Conservation (phyloP, 2,113 vertebrate genomes). For the Tachysurus vachellii region DNA sequence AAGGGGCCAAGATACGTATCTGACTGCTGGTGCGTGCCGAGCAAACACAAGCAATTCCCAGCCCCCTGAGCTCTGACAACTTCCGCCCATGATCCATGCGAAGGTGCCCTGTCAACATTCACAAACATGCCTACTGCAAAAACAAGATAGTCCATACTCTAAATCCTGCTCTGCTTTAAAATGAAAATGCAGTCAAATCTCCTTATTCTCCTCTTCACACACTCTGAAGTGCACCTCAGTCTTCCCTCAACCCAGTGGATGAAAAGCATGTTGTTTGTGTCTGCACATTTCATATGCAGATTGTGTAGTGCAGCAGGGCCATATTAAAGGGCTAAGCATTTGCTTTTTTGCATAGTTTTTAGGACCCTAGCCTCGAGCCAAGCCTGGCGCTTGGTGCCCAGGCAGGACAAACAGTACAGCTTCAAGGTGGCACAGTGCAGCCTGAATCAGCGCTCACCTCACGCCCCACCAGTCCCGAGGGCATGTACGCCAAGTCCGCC, state of each 20-base stretch:
- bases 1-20: slow-evolving; percentile 51
- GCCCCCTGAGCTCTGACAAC: slow-evolving; percentile 14
- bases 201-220: slow-evolving; percentile 21
- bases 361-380: slow-evolving; percentile 53
- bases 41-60: slow-evolving; percentile 49
- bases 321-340: slow-evolving; percentile 49
- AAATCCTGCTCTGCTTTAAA: slow-evolving; percentile 32
- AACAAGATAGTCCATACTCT: slow-evolving; percentile 24
- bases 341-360: slow-evolving; percentile 48
- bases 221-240: slow-evolving; percentile 13
- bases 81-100: slow-evolving; percentile 14
- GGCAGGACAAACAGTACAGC: slow-evolving; percentile 52
- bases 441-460: slow-evolving; percentile 56
- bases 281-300: slow-evolving; percentile 62
- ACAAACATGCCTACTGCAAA: slow-evolving; percentile 28
- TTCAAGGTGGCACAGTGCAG: slow-evolving; percentile 63
- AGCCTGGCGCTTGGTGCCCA: slow-evolving; percentile 40
- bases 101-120: slow-evolving; percentile 27
- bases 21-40: slow-evolving; percentile 52
- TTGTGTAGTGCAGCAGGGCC: slow-evolving; percentile 27
- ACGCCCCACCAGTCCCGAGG: slow-evolving; percentile 55
- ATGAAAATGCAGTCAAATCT: slow-evolving; percentile 39
- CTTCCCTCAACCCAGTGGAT: slow-evolving; percentile 45
- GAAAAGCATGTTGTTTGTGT: slow-evolving; percentile 59
- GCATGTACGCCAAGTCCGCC: slow-evolving; percentile 57